Evolutionary conservation across 23 tunicate genomes (phyloP), one percentile per base, ranked within the genome.

Genomic region (Styela plicata): DNA sequence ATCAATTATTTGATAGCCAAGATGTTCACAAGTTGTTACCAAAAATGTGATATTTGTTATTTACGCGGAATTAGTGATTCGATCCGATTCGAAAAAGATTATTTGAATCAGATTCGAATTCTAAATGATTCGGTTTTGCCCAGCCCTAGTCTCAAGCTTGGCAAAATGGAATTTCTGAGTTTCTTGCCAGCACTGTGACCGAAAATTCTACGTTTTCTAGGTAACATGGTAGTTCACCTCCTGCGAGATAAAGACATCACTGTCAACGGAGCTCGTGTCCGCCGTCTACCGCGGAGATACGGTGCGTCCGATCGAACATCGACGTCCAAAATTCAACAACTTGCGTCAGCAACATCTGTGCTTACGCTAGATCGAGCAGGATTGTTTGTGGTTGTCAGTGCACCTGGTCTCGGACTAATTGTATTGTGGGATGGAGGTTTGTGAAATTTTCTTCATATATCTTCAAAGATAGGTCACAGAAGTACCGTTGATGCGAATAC

Each of bases 341-440:
- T n/a, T n/a, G n/a, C n/a, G n/a, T 44, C 57, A 13, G 13, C 57
- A 44, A 70, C 74, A 26, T 26, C 61, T 69, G 52, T 83, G 52
- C 26, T 62, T 20, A 33, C 78, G 20, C 67, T 90, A 0, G 85
- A 83, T 44, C n/a, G 18, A 16, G 90, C 91, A 1, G 96, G 96
- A 28, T 36, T 90, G 63, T 90, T 62, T 32, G 75, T 82, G 21
- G 33, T 82, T 32, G 83, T 86, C 34, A 82, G 69, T 35, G 86
- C 89, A 83, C 89, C 89, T 18, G 33, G 22, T 19, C 19, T 85
- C 3, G 96, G 96, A 2, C 36, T 90, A 10, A 31, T 86, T 2
- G 86, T 90, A 36, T 63, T 81, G 33, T 90, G 96, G 96, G 96
- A 90, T 69, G 96, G 89, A 82, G 89, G 96, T 90, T 74, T 22